Conservation (phyloP, 2,888 invertebrate genomes). For the Phortica okadai region DNA sequence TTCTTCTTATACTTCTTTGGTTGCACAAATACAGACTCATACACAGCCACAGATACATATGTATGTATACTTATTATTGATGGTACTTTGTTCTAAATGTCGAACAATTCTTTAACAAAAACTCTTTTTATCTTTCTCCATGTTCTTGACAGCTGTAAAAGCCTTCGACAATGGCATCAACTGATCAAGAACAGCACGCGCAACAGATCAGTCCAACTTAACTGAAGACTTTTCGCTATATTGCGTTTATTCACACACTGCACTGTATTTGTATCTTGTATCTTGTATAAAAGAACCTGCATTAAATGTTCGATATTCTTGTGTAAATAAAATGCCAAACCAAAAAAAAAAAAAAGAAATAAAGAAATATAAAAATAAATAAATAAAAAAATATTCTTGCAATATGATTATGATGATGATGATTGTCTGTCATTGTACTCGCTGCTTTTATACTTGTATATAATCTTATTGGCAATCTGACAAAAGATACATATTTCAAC, state of each 20-base stretch:
- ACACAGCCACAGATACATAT: background rate
- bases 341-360: too few relatives aligned
- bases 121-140: background rate
- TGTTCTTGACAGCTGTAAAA: background rate
- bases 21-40: background rate
- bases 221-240: background rate
- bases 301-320: background rate
- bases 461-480: background rate
- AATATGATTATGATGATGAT: constrained; percentile 9
- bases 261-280: background rate
- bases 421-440: constrained; percentile 8
- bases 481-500: constrained; percentile 9
- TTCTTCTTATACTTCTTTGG: background rate
- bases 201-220: background rate
- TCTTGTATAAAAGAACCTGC: background rate
- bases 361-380: too few relatives aligned
- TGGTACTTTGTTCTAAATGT: constrained; percentile 15
- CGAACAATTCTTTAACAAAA: background rate
- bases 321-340: constrained; percentile 1
- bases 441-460: background rate
- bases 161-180: constrained; percentile 3
- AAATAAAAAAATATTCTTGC: too few relatives aligned
- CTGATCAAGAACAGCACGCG: constrained; percentile 11
- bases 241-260: background rate
- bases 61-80: background rate